Base-by-base conservation (phyloP, 1,140 invertebrate species). In the Thalassaphorura encarpata region DNA sequence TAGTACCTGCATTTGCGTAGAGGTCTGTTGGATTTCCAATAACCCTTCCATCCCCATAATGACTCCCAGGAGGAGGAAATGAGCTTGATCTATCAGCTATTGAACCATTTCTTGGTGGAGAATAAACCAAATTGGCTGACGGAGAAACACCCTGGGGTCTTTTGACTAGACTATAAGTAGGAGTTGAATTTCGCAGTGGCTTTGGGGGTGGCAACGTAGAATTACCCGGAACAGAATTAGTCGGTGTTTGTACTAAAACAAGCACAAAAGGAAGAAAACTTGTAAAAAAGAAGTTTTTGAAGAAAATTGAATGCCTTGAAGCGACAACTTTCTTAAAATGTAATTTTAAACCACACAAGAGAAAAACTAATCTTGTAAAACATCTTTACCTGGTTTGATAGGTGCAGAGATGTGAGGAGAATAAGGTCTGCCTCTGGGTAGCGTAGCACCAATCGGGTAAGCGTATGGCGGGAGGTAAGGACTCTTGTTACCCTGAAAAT, bases 391-490 rank as follows among this genome's bases (percentile, higher is more conserved):
- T 56, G 48, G n/a, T 59, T 62, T 62, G 40, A 58, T 45, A 52
- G 53, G 49, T 27, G 54, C 61, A 43, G 57, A 21, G 27, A 57
- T 55, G 8, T 8, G 33, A 31, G 61, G 61, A 42, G 61, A 62
- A 45, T 55, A 62, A 19, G 61, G 56, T 42, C 61, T 56, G 47
- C 43, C 41, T 42, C 61, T 53, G 41, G 61, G 61, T 47, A 62
- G 52, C 18, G 61, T 62, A 59, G 61, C 61, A 62, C 61, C 61
- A 62, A 59, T 41, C 21, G 61, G 61, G 56, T 62, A 62, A 62
- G 57, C 57, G 49, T 62, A 62, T 42, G 60, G 52, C 50, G 60
- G 52, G 33, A 51, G 27, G 28, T 53, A 53, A n/a, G 51, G 33
- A 36, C 39, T 54, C 47, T 62, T 62, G 47, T 57, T 62, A 39